Conservation (phyloP, 2,797 vertebrate genomes). For the Tenualosa ilisha region DNA sequence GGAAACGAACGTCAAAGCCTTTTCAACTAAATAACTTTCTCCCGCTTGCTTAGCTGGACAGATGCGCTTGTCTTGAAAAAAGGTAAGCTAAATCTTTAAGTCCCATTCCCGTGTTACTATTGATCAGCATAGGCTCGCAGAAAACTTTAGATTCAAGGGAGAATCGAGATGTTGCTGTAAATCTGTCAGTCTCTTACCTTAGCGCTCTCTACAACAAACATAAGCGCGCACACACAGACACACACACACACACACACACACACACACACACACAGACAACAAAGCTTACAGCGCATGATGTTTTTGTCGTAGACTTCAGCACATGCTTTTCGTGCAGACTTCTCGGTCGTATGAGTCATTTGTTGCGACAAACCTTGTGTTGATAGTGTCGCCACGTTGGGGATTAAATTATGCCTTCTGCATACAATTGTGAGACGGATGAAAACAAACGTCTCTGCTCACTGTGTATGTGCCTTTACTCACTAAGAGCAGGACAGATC, state of each 20-base stretch:
- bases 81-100: neutral
- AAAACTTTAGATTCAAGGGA: slow-evolving; percentile 6
- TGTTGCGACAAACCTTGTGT: slow-evolving; percentile 12
- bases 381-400: neutral
- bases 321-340: neutral
- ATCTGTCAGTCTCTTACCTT: neutral
- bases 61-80: neutral
- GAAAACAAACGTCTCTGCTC: neutral
- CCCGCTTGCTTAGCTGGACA: neutral
- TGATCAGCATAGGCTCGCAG: neutral
- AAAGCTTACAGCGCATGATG: neutral
- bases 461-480: neutral
- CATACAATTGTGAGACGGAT: neutral
- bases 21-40: neutral
- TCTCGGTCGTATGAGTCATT: neutral
- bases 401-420: neutral
- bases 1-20: neutral
- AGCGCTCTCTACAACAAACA: neutral
- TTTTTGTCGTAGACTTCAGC: neutral
- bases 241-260: no score
- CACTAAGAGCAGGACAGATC: neutral
- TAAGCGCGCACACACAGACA: no score
- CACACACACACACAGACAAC: neutral
- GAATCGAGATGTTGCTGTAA: neutral
- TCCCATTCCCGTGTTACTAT: neutral